phyloP scores from a whole-genome alignment of 2,797 vertebrate species.

The Crocidura indochinensis region DNA sequence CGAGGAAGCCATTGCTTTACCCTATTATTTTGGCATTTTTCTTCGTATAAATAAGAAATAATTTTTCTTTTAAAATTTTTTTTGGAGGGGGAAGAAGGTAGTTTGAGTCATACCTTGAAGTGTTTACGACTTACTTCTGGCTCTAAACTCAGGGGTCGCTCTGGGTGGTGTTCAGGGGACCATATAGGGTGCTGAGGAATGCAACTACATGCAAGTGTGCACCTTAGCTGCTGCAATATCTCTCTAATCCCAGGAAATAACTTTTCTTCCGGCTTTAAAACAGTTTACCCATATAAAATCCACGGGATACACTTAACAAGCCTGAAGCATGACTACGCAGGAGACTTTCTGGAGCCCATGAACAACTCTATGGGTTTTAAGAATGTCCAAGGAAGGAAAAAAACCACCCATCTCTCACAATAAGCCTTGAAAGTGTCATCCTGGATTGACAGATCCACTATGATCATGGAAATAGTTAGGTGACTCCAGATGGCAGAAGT shows the following conservation, averaged over 20 bases:
- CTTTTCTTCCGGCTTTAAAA: background rate
- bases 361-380: slow-evolving; percentile 45
- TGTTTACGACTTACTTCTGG: too few species aligned
- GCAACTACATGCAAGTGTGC: background rate
- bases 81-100: too few species aligned
- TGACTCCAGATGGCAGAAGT: background rate
- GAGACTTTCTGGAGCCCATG: background rate
- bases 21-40: background rate
- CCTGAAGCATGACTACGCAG: background rate
- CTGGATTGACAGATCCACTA: background rate
- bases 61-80: background rate
- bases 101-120: too few species aligned
- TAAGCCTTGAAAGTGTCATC: slow-evolving; percentile 30
- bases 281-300: slow-evolving; percentile 36
- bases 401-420: background rate
- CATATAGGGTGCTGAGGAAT: background rate
- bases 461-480: background rate
- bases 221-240: too few species aligned
- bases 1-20: background rate
- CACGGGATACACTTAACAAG: background rate
- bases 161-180: too few species aligned
- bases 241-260: slow-evolving; percentile 4
- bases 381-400: slow-evolving; percentile 19
- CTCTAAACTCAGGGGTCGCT: too few species aligned
- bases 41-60: background rate